Base-by-base conservation (phyloP, 2,888 invertebrate species). In the Lepidonotus clava region DNA sequence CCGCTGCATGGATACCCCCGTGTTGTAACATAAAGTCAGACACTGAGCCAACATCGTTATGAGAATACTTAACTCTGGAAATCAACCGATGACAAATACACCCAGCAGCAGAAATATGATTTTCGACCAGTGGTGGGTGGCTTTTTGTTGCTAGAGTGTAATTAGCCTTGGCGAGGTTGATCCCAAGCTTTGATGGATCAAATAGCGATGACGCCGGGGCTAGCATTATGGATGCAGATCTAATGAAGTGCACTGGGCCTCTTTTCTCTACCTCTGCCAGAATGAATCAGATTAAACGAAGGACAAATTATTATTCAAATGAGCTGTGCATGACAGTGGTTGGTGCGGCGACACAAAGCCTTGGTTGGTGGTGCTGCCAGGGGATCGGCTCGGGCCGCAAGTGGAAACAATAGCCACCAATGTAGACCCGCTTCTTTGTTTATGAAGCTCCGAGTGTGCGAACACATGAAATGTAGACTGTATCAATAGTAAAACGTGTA, bases 161-260 rank as follows among this genome's bases (percentile, higher is more conserved):
- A 61, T 61, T 61, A 24, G 11, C 24, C 61, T 61, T 1, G 61
- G 61, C 28, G 21, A 4, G 28, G 61, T 61, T 61, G 61, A 61
- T 61, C 46, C n/a, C 56, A 18, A n/a, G 21, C 61, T n/a, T 8
- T 61, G 61, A 53, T 61, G 61, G 61, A 61, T 61, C 61, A 61
- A 24, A 61, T 61, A 61, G 61, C 21, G 28, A n/a, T n/a, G n/a
- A n/a, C n/a, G n/a, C n/a, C n/a, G n/a, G n/a, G n/a, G 4, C 46
- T 46, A 28, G 28, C 61, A 61, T 61, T 61, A 61, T 61, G 61
- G 61, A 61, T 61, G 61, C 28, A 61, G 61, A 61, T 61, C 61
- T 61, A 61, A 61, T 61, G 61, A 61, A 61, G 61, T 11, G 61
- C 21, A 61, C 21, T 32, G 61, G 5, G 24, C 8, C 61, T 61